Conservation (phyloP, 2,113 vertebrate genomes). For the Triplophysa tibetana region DNA sequence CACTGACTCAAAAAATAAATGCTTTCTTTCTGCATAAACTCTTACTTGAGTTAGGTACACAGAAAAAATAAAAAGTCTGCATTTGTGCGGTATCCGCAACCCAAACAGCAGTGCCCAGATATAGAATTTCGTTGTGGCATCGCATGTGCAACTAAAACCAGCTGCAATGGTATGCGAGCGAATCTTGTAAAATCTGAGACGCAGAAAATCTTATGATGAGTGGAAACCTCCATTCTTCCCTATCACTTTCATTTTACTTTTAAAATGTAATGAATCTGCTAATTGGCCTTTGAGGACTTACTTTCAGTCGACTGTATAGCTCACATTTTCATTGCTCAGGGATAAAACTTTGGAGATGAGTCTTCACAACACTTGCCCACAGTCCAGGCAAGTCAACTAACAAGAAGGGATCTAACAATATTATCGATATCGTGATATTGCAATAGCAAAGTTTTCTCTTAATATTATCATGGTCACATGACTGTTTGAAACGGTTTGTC, state of each 20-base stretch:
- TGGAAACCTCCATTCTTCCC: constrained; percentile 4
- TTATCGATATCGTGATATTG: too few species aligned
- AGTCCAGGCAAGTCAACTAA: too few species aligned
- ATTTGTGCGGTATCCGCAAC: constrained; percentile 1
- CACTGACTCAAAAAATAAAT: too few species aligned
- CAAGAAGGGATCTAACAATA: too few species aligned
- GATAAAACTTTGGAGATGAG: not conserved
- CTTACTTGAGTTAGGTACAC: not conserved
- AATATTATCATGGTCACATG: too few species aligned
- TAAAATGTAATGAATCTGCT: not conserved
- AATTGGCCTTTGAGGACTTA: not conserved
- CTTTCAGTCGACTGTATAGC: not conserved
- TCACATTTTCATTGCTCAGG: not conserved
- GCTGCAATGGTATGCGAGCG: constrained; percentile 45
- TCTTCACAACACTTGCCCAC: too few species aligned
- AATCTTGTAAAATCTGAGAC: constrained; percentile 25
- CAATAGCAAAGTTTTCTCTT: too few species aligned
- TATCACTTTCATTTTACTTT: not conserved
- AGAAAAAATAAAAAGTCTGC: not conserved
- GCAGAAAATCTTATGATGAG: not conserved
- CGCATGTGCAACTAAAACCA: constrained; percentile 39
- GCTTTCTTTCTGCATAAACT: not conserved
- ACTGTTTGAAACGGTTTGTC: too few species aligned
- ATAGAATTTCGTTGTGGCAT: constrained; percentile 43
- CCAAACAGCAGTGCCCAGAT: constrained; percentile 43